Evolutionary conservation across 1,140 invertebrate species (phyloP).

Genomic region (Patella vulgata): DNA sequence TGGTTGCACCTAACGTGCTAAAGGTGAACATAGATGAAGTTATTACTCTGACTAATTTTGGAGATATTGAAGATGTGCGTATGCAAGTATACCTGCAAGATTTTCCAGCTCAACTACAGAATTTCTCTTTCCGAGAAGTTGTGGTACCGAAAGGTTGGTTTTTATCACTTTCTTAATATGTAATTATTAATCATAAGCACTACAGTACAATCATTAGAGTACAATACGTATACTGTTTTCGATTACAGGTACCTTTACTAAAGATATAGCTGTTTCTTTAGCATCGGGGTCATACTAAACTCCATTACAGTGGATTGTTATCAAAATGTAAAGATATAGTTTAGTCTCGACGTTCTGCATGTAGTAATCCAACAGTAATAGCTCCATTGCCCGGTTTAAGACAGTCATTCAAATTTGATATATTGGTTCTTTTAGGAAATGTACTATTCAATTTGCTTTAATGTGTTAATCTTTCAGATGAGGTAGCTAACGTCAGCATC

Average conservation of each 20-base stretch:
- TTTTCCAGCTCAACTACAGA: conserved; percentile 27
- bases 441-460: no score
- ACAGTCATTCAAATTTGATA: no score
- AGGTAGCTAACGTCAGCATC: conserved; percentile 24
- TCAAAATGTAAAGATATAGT: not conserved
- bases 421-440: no score
- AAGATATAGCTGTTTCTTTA: not conserved
- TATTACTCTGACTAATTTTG: conserved; percentile 31
- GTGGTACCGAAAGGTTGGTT: conserved; percentile 21
- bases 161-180: not conserved
- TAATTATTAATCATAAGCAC: not conserved
- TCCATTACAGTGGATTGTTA: not conserved
- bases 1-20: conserved; percentile 36
- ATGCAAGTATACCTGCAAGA: conserved; percentile 35
- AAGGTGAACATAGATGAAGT: conserved; percentile 34
- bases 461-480: conserved; percentile 20
- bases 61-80: conserved; percentile 17
- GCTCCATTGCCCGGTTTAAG: not conserved
- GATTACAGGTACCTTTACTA: not conserved
- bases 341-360: not conserved
- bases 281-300: not conserved
- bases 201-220: not conserved
- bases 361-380: not conserved
- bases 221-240: not conserved
- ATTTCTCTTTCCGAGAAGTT: conserved; percentile 22